Evolutionary conservation across 2,797 vertebrate genomes (phyloP), one percentile per base, ranked within the genome.

Genomic region (Jordanella pulchra): DNA sequence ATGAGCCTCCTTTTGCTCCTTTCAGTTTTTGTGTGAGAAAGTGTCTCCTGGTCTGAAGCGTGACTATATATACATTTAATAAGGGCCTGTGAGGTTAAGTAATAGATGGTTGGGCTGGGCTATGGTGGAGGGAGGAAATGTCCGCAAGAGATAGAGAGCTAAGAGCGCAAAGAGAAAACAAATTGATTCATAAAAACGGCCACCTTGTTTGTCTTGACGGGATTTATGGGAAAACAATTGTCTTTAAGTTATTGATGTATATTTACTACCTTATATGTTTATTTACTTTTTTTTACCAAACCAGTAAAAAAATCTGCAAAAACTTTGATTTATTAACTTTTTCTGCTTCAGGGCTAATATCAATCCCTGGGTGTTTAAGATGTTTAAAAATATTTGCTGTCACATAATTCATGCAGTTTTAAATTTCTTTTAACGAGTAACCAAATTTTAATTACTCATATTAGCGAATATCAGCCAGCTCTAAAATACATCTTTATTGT

Each of bases 21-120:
- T 84, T 83, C 50, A 65, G 81, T 81, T 63, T 90, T 91, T 92
- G 91, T 93, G 88, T 91, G 90, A 91, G 88, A 92, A 91, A 89
- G 87, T 92, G 85, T 86, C 80, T 92, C 81, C 75, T 61, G 89
- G 89, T 85, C 87, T 90, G 80, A 90, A 90, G 90, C 88, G 85
- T 92, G 90, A 92, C 92, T 95, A 95, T 93, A 95, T 95, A 93
- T 95, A 95, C 91, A 93, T 94, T 94, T 95, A 95, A 95, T 95
- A 93, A 94, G 90, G 78, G 92, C 92, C 89, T 93, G 84, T 93
- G 94, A 60, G 94, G 94, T 89, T 80, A 44, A 55, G 90, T 95
- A 94, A 94, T 95, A 84, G 89, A 77, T 73, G 86, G 93, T 94
- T 95, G 92, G 90, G 91, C 74, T 90, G 69, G 44, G 87, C 89